Base-by-base conservation (phyloP, 1,140 invertebrate species). In the Polyergus mexicanus region DNA sequence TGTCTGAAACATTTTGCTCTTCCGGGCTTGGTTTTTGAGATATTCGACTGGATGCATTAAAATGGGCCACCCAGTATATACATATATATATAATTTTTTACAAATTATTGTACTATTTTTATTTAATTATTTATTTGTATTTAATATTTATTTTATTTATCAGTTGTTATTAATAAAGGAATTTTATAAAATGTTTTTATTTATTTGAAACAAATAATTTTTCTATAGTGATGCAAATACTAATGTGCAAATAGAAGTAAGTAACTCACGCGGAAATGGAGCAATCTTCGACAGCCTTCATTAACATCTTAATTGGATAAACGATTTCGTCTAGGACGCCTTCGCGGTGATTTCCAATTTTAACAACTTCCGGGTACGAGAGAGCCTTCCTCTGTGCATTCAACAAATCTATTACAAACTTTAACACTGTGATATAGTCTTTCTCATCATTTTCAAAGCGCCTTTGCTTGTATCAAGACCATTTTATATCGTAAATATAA, bases 231-330 rank as follows among this genome's bases (percentile, higher is more conserved):
- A 19, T 51, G 44, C 13, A 47, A 47, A 13, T 35, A 66, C 2
- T n/a, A 47, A 4, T 65, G 7, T 51, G 44, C 47, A 41, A 56
- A 78, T n/a, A 22, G 58, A 13, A 19, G 16, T 22, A 51, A 58
- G 22, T 38, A 41, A 72, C 19, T 35, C 51, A 60, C 25, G 47
- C 65, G 51, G 78, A 81, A 72, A 81, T 25, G 22, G 16, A 44
- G 32, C 3, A 62, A 66, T 69, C 56, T 77, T 75, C 47, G n/a
- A 63, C 51, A n/a, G 22, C 13, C 63, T 63, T 84, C 41, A 69
- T 87, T 84, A 87, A 76, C 86, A 87, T 85, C 47, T 84, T 85
- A 87, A 85, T 77, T 76, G 84, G 71, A 84, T 77, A 87, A 87
- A 76, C 74, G 86, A 38, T 62, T 74, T 76, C 58, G 69, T 84